Evolutionary conservation across 1,140 invertebrate species (phyloP).

Genomic region (Cyrtorhinus lividipennis): DNA sequence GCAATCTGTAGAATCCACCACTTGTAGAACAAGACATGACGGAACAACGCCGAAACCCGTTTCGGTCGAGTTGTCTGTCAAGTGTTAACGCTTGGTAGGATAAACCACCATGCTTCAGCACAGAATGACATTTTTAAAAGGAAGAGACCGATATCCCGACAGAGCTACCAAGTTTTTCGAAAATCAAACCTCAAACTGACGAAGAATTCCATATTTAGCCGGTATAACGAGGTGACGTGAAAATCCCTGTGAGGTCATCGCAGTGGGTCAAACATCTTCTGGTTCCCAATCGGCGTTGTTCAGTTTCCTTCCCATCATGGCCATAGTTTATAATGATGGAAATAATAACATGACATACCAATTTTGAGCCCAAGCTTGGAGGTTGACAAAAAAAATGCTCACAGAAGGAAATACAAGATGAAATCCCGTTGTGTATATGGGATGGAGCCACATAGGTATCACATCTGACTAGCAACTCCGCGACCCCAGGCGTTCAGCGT

Average conservation of each 20-base stretch:
- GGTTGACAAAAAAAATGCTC: background rate
- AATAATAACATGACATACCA: background rate
- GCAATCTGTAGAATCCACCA: too few species aligned
- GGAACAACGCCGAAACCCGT: too few species aligned
- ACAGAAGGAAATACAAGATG: background rate
- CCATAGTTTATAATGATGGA: background rate
- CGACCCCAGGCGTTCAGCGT: background rate
- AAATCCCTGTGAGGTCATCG: slow-evolving; percentile 20
- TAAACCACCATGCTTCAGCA: too few species aligned
- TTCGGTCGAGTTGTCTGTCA: too few species aligned
- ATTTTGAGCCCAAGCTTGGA: background rate
- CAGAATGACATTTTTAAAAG: too few species aligned
- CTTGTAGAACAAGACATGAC: too few species aligned
- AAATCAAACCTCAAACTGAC: too few species aligned
- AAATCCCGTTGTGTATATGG: slow-evolving; percentile 1
- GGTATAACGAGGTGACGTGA: slow-evolving; percentile 10
- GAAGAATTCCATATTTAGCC: slow-evolving; percentile 11
- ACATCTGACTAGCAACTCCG: background rate
- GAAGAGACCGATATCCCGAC: too few species aligned
- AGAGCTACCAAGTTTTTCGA: too few species aligned
- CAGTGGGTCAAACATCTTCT: slow-evolving; percentile 17
- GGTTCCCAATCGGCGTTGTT: background rate
- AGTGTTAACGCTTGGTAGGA: too few species aligned
- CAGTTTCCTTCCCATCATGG: background rate
- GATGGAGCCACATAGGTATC: slow-evolving; percentile 1